Evolutionary conservation across 2,113 vertebrate species (phyloP), one percentile per base, ranked within the genome.

Genomic region (Corvus moneduloides): DNA sequence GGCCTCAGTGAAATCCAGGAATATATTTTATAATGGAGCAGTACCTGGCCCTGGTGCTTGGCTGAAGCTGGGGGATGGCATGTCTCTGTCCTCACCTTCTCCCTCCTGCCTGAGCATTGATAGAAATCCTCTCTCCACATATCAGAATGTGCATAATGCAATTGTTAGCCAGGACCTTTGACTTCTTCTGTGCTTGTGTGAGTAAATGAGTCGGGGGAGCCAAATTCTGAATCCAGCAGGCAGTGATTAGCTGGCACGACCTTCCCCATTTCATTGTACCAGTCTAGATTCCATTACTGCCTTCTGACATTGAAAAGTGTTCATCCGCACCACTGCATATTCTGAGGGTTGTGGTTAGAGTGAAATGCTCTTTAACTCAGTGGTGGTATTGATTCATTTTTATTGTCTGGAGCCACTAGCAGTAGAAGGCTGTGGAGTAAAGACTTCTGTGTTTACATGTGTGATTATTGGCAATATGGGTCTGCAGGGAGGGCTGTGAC

Each of bases 41-140:
- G 61, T 72, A 37, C 39, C 17, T n/a, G 44, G 39, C 59, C 46
- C 52, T 81, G 16, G 26, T 77, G n/a, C 49, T 82, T 43, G 48
- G 72, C 35, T 12, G 21, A 43, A 87, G 33, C 35, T 24, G 21
- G 27, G 30, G 52, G 14, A 30, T 88, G 35, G 32, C 16, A 4
- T 37, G 12, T 68, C 43, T 87, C 43, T 48, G 10, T 51, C 32
- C 22, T 87, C 30, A 51, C 39, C 18, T 33, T 52, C 16, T 91
- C 22, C 24, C 16, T 72, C 33, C 10, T 0, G 12, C 39, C 13
- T 5, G 0, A 26, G 28, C 62, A 7, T 3, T 59, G 27, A 11
- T 2, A 55, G 35, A 41, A 79, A 80, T 64, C 46, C 23, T 72
- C 55, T 84, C 46, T 49, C 30, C 37, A 4, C 2, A 0, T 18